Conservation (phyloP, 2,888 invertebrate genomes). For the Sabellastarte sp. region DNA sequence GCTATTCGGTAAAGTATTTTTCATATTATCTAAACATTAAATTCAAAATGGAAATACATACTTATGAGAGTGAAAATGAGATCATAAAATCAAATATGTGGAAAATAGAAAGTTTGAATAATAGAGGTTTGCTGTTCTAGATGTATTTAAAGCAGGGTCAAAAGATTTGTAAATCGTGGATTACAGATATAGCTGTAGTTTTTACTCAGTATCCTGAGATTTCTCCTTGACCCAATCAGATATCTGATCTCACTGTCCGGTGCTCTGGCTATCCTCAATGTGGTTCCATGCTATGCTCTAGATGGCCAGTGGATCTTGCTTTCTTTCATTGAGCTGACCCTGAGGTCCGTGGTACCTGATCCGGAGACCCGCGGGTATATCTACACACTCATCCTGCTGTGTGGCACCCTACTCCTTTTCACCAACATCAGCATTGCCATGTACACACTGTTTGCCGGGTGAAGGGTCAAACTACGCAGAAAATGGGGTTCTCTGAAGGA, state of each 20-base stretch:
- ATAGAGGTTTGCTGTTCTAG: too few relatives aligned
- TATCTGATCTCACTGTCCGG: slow-evolving; percentile 75
- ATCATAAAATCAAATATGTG: too few relatives aligned
- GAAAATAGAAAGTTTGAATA: too few relatives aligned
- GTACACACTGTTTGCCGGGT: slow-evolving; percentile 46
- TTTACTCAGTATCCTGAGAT: too few relatives aligned
- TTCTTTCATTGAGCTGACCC: slow-evolving; percentile 55
- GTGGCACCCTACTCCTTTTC: slow-evolving; percentile 72
- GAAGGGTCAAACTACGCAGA: slow-evolving; percentile 5
- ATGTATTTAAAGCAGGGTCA: too few relatives aligned
- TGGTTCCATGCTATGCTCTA: slow-evolving; percentile 87
- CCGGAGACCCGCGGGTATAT: slow-evolving; percentile 64
- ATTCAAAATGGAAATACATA: too few relatives aligned
- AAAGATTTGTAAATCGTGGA: too few relatives aligned
- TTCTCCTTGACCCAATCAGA: slow-evolving; percentile 29
- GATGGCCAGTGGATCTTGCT: slow-evolving; percentile 89
- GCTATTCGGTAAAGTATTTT: too few relatives aligned
- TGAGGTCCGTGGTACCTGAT: slow-evolving; percentile 44
- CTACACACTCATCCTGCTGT: slow-evolving; percentile 70
- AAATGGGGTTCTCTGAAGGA: too few relatives aligned
- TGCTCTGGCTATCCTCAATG: slow-evolving; percentile 86
- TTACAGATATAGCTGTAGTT: too few relatives aligned
- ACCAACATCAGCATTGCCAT: slow-evolving; percentile 68
- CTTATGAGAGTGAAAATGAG: too few relatives aligned
- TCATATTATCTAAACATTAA: too few relatives aligned